Percentiles rank a stretch among this genome's conserved stretches.
Evolutionary conservation across 2,797 vertebrate genomes (phyloP).

Genomic region (Iguana delicatissima): DNA sequence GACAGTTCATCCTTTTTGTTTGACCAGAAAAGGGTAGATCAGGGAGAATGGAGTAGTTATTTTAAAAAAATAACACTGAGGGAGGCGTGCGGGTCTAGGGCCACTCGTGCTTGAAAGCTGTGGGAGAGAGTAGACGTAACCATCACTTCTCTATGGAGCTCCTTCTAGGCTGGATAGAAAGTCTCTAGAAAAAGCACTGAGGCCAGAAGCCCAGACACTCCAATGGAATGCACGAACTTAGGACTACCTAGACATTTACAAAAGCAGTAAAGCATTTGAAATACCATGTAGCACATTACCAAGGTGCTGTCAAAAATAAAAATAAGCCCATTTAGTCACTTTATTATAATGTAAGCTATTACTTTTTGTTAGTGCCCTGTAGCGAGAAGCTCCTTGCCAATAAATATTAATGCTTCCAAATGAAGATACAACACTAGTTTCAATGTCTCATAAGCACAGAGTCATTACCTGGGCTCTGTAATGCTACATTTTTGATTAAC

Average conservation of each 20-base stretch:
- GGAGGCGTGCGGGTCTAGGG: background rate
- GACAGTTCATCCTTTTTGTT: no score
- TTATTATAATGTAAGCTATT: constrained; percentile 63
- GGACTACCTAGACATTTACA: constrained; percentile 41
- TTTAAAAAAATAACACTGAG: no score
- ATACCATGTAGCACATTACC: constrained; percentile 31
- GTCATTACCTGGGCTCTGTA: constrained; percentile 33
- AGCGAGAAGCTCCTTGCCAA: constrained; percentile 55
- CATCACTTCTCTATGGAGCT: background rate
- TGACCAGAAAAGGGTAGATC: no score
- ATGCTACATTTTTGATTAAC: constrained; percentile 46
- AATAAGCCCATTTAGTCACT: constrained; percentile 59
- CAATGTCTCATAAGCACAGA: constrained; percentile 54
- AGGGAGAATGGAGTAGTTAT: no score
- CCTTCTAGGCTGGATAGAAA: background rate
- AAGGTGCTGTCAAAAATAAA: constrained; percentile 57
- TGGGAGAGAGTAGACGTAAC: background rate
- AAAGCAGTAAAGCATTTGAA: constrained; percentile 55
- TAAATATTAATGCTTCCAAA: constrained; percentile 64
- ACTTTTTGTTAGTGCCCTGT: constrained; percentile 67
- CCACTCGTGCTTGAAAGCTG: background rate
- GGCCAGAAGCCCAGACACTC: constrained; percentile 14
- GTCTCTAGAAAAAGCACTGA: background rate
- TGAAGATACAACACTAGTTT: constrained; percentile 57
- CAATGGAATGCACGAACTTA: background rate